A percentile compares a stretch with the other conserved stretches of the same genome.
Conservation (phyloP, 2,888 invertebrate genomes). For the Athalia circularis region DNA sequence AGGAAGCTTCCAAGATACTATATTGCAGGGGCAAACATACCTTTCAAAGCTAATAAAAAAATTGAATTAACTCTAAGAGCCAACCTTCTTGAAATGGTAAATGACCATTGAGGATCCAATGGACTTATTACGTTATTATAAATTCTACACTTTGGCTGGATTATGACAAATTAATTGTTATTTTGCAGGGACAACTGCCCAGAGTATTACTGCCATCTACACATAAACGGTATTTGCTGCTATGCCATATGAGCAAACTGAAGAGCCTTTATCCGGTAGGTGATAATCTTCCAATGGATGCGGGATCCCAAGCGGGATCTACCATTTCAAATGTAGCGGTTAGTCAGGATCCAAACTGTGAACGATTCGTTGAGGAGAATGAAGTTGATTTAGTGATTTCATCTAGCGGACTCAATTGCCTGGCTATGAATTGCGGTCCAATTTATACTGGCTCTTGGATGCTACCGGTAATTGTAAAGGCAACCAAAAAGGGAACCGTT, state of each 20-base stretch:
- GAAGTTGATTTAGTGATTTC: slow-evolving; percentile 66
- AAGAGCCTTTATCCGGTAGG: background rate
- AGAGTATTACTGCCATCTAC: background rate
- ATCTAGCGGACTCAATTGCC: slow-evolving; percentile 63
- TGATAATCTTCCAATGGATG: background rate
- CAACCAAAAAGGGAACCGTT: slow-evolving; percentile 58
- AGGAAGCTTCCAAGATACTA: slow-evolving; percentile 60
- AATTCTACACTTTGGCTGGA: background rate
- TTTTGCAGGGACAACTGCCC: slow-evolving; percentile 27
- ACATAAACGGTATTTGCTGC: background rate
- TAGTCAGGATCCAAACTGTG: slow-evolving; percentile 62
- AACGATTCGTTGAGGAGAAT: slow-evolving; percentile 56
- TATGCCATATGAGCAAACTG: background rate
- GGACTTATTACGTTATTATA: background rate
- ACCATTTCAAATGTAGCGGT: slow-evolving; percentile 52
- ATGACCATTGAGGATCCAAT: background rate
- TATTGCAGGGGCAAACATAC: slow-evolving; percentile 56
- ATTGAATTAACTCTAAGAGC: slow-evolving; percentile 54
- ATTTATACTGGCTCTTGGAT: slow-evolving; percentile 60
- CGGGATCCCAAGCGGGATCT: background rate
- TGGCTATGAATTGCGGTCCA: slow-evolving; percentile 60
- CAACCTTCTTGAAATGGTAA: slow-evolving; percentile 57
- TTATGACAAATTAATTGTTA: background rate
- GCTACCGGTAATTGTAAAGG: slow-evolving; percentile 61
- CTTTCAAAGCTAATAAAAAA: slow-evolving; percentile 57